phyloP scores from a whole-genome alignment of 2,797 vertebrate species.

The Darevskia mixta region DNA sequence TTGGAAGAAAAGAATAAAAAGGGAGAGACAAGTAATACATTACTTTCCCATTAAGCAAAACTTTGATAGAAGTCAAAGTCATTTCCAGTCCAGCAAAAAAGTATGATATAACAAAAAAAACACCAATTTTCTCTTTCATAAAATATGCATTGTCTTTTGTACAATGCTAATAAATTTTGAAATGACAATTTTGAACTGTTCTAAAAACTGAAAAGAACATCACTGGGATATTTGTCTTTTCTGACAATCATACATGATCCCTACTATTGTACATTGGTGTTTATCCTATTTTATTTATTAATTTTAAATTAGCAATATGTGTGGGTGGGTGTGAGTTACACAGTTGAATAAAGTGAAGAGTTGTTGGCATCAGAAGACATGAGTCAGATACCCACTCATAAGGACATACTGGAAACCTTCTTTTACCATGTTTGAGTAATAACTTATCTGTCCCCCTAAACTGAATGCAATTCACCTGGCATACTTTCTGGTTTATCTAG shows the following conservation, averaged over 20 bases:
- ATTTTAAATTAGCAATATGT: neutral
- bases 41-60: conserved; percentile 26
- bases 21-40: conserved; percentile 19
- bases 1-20: neutral
- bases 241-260: conserved; percentile 40
- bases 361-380: neutral
- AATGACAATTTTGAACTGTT: conserved; percentile 54
- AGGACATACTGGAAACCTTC: neutral
- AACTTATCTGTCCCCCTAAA: neutral
- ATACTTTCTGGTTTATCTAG: neutral
- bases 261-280: conserved; percentile 44
- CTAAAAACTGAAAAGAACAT: conserved; percentile 42
- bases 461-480: neutral
- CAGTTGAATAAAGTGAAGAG: neutral
- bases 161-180: conserved; percentile 59
- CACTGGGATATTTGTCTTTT: conserved; percentile 44
- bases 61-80: conserved; percentile 41
- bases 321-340: neutral
- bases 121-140: conserved; percentile 44
- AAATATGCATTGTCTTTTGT: conserved; percentile 54
- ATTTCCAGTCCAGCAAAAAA: conserved; percentile 45
- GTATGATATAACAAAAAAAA: neutral
- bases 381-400: neutral
- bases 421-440: neutral
- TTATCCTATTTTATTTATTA: conserved; percentile 41